Evolutionary conservation across 2,888 invertebrate species (phyloP).

Genomic region (Nemurella pictetii): DNA sequence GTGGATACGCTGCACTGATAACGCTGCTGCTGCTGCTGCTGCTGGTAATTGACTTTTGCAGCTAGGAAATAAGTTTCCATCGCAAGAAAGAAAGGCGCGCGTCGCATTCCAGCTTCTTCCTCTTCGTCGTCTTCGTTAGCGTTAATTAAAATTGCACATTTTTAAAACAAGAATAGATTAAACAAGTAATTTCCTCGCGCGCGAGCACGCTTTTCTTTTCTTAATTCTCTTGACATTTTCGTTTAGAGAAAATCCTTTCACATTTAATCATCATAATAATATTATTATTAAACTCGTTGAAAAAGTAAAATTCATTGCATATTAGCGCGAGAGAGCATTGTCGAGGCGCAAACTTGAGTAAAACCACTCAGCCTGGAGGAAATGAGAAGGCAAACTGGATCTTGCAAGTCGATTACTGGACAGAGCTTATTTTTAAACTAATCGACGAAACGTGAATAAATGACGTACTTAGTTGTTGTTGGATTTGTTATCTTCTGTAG

Average conservation of each 20-base stretch:
- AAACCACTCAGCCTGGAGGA: not conserved
- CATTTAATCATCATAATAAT: not conserved
- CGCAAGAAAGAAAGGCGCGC: no score
- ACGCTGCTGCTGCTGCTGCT: not conserved
- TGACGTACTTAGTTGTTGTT: no score
- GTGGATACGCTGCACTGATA: no score
- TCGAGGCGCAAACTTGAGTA: not conserved
- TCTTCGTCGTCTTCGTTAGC: not conserved
- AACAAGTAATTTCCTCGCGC: not conserved
- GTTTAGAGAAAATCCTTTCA: not conserved
- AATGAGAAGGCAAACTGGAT: not conserved
- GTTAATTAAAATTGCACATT: not conserved
- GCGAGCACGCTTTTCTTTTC: not conserved
- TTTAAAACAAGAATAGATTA: not conserved
- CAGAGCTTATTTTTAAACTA: no score
- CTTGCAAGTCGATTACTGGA: not conserved
- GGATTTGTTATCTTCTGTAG: no score
- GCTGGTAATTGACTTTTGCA: conserved; percentile 42
- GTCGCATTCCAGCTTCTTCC: no score
- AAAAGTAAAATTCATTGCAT: not conserved
- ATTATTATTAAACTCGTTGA: not conserved
- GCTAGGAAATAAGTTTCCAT: conserved; percentile 8
- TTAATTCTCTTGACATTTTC: not conserved
- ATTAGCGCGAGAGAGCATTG: not conserved
- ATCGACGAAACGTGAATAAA: no score